phyloP scores from a whole-genome alignment of 2,797 vertebrate species.

The Podarcis siculus region DNA sequence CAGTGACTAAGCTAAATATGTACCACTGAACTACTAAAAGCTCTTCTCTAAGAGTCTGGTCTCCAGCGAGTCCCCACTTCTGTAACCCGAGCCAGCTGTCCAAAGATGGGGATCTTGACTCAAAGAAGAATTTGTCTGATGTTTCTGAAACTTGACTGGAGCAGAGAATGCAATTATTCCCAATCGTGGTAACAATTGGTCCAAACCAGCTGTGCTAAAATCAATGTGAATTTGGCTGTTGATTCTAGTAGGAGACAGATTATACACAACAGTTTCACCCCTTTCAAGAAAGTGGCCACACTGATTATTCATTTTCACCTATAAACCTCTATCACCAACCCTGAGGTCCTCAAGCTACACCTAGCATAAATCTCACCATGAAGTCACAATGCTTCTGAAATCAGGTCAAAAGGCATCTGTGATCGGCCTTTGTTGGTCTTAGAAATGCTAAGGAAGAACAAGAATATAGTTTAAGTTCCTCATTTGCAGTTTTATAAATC shows the following conservation, averaged over 20 bases:
- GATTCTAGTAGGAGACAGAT: neutral
- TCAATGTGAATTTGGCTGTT: neutral
- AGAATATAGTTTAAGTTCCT: no score
- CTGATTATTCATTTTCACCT: conserved; percentile 4
- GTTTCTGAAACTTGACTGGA: conserved; percentile 56
- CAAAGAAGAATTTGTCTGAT: conserved; percentile 52
- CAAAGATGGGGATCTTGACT: conserved; percentile 36
- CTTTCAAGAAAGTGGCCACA: conserved; percentile 35
- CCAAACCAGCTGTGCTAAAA: neutral
- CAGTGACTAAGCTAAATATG: neutral
- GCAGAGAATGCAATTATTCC: conserved; percentile 49
- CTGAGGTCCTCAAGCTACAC: neutral
- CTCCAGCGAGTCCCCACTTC: conserved; percentile 26
- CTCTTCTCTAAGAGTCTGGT: conserved; percentile 53
- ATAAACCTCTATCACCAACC: conserved; percentile 26
- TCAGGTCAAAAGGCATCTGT: neutral
- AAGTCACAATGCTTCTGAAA: neutral
- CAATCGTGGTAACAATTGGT: conserved; percentile 17
- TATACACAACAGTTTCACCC: conserved; percentile 18
- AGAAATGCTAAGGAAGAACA: neutral
- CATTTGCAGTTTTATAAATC: no score
- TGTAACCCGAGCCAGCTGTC: conserved; percentile 50
- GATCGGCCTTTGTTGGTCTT: conserved; percentile 34
- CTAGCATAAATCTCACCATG: neutral
- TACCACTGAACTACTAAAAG: conserved; percentile 11